Evolutionary conservation across 2,113 vertebrate genomes (phyloP).

Genomic region (Eclectus roratus): DNA sequence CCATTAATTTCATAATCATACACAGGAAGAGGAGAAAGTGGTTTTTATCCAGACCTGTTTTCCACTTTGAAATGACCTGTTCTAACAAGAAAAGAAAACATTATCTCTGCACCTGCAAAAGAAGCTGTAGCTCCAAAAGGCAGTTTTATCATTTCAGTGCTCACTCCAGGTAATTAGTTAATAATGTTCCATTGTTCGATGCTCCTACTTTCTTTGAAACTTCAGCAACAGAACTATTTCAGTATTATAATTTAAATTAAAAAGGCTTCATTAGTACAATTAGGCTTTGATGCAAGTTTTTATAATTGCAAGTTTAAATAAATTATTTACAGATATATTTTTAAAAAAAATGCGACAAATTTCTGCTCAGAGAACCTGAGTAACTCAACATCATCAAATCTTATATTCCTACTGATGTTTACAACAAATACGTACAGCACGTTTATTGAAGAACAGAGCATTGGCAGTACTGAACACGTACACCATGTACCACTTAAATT

Average conservation of each 20-base stretch:
- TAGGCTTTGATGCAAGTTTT: not conserved
- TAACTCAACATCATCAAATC: not conserved
- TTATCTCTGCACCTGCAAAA: not conserved
- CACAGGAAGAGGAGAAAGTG: not conserved
- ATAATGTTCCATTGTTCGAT: not conserved
- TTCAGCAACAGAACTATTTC: not conserved
- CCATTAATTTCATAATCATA: not conserved
- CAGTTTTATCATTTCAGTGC: not conserved
- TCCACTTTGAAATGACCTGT: not conserved
- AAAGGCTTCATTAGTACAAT: not conserved
- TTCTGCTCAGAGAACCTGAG: not conserved
- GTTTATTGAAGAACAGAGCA: not conserved
- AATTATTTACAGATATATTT: not conserved
- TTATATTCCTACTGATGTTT: not conserved
- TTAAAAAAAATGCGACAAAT: not conserved
- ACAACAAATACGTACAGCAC: not conserved
- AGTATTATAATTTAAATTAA: not conserved
- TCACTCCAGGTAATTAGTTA: not conserved
- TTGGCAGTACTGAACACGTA: not conserved
- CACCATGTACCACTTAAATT: slow-evolving; percentile 9
- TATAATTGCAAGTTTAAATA: not conserved
- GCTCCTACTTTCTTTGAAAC: not conserved
- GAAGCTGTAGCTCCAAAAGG: not conserved
- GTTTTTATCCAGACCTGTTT: not conserved
- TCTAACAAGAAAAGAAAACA: not conserved